A percentile compares a stretch with the other conserved stretches of the same genome.
Conservation (phyloP, 2,797 vertebrate species). For the Megalops cyprinoides region DNA sequence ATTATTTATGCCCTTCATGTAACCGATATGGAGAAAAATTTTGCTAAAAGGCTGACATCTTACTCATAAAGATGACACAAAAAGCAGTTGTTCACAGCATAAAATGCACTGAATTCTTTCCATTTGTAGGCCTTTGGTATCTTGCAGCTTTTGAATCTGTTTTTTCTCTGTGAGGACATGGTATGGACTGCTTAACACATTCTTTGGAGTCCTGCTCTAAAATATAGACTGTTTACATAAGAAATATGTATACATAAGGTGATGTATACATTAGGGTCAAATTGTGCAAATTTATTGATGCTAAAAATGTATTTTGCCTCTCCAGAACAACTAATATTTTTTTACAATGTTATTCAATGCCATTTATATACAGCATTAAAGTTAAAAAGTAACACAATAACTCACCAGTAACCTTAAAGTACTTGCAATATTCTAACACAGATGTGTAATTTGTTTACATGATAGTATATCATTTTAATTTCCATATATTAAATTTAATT, state of each 20-base stretch:
- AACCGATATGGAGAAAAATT: conserved; percentile 4
- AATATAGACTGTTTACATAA: neutral
- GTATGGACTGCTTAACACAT: neutral
- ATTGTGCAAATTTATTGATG: no score
- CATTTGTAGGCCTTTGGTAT: conserved; percentile 7
- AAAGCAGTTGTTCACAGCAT: conserved; percentile 32
- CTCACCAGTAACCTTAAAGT: neutral
- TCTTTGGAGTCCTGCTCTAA: neutral
- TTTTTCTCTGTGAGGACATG: conserved; percentile 21
- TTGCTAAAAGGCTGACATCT: conserved; percentile 32
- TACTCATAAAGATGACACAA: conserved; percentile 28
- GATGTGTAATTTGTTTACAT: no score
- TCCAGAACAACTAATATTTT: no score
- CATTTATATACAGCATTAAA: neutral
- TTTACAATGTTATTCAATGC: no score
- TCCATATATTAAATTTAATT: no score
- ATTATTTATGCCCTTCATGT: conserved; percentile 26
- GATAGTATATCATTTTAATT: no score
- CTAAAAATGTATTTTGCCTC: no score
- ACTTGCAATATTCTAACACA: no score
- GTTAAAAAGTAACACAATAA: neutral
- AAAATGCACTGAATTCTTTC: conserved; percentile 22
- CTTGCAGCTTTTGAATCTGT: conserved; percentile 5
- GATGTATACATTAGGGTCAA: conserved; percentile 10
- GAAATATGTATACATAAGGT: conserved; percentile 12